Conservation (phyloP, 2,888 invertebrate genomes). For the Agriopis marginaria region DNA sequence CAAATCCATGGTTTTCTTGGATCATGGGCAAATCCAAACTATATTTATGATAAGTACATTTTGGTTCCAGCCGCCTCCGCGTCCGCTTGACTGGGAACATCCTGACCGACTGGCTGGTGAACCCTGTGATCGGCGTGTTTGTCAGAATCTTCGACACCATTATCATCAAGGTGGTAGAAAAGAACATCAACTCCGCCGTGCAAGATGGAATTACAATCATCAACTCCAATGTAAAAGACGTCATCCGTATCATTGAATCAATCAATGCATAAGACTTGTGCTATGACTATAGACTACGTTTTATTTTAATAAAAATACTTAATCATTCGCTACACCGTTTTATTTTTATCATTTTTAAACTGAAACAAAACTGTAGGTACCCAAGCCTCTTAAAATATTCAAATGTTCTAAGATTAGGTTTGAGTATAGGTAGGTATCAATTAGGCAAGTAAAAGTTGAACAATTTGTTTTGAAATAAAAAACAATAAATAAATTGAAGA, state of each 20-base stretch:
- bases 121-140: slow-evolving; percentile 76
- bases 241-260: slow-evolving; percentile 64
- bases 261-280: slow-evolving; percentile 43
- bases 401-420: too few relatives aligned
- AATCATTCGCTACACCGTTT: slow-evolving; percentile 2
- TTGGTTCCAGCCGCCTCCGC: slow-evolving; percentile 72
- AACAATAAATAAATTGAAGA: too few relatives aligned
- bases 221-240: slow-evolving; percentile 67
- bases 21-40: too few relatives aligned
- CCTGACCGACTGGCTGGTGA: slow-evolving; percentile 80
- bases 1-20: too few relatives aligned
- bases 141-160: slow-evolving; percentile 76
- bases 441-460: too few relatives aligned
- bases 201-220: slow-evolving; percentile 64
- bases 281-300: background rate
- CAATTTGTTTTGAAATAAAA: too few relatives aligned
- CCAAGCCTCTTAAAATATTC: too few relatives aligned
- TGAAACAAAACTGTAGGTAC: too few relatives aligned
- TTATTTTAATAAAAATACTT: slow-evolving; percentile 10
- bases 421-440: too few relatives aligned
- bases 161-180: slow-evolving; percentile 76
- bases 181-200: slow-evolving; percentile 66
- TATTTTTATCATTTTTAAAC: background rate
- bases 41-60: background rate
- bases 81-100: slow-evolving; percentile 81